Evolutionary conservation across 2,888 invertebrate species (phyloP), one percentile per base, ranked within the genome.

Genomic region (Diarsia mendica): DNA sequence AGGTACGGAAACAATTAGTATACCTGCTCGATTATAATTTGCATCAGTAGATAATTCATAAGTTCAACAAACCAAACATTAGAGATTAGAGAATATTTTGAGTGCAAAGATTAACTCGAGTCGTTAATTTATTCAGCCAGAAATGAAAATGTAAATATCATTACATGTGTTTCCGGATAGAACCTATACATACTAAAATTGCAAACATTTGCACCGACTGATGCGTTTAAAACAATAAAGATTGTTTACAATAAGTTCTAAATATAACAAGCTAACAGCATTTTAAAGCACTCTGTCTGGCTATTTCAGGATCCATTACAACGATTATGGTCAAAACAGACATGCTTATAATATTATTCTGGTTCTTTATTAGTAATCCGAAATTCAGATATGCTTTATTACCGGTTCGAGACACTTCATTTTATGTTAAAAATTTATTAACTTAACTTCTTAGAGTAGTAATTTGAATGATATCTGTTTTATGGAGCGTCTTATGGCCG

Each of bases 91-190:
- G 28, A 28, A n/a, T 63, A 44, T 44, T 63, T 63, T 63, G n/a
- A 63, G 13, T 44, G 44, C 44, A 75, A n/a, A 76, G 33, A 53
- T 48, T 60, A 60, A 67, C 20, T 67, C 67, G 15, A 28, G 11
- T 53, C 23, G 15, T 60, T 72, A 66, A 51, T 71, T 60, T 71
- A 77, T 72, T 46, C 58, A 39, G 65, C 23, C 33, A 39, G n/a
- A 71, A 65, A 65, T 51, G 11, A 5, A 44, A 77, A 70, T 11
- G 10, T 44, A 75, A 77, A 77, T 49, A 77, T 70, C 11, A 76
- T 69, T 48, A 75, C 28, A 51, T 39, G n/a, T 23, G 39, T 49
- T 55, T 15, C n/a, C 63, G 55, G 55, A 69, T 60, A 55, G 15
- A 13, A 60, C 58, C 23, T 55, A n/a, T n/a, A 20, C 23, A 8